Base-by-base conservation (phyloP, 37 sponge, comb jelly and placozoan species). In the Lycopodina hypogea region DNA sequence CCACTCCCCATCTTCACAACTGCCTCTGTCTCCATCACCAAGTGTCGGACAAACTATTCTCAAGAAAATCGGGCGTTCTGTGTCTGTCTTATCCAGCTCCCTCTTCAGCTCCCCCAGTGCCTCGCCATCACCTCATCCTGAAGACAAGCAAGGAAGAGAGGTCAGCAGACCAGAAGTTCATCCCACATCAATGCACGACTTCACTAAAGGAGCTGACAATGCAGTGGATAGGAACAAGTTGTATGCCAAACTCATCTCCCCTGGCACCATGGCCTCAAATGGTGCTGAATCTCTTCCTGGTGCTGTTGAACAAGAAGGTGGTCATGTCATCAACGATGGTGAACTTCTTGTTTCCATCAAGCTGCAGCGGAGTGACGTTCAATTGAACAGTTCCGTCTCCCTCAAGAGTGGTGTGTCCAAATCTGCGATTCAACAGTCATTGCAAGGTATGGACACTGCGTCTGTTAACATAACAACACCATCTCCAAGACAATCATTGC, bases 21-120 rank as follows among this genome's bases (percentile, higher is more conserved):
- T 18, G 23, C 70, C 4, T 4, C 33, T 42, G 12, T 22, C 45
- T 42, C 29, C 42, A 35, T 40, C 60, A 0, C 80, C 62, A 62
- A 64, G 64, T 9, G 65, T 42, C 1, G 50, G 45, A 24, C 34
- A 77, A 37, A 7, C 32, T 9, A 42, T 64, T 2, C 41, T 42
- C 21, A n/a, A 8, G 29, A 61, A 39, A 19, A 64, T 77, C 45
- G 23, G 29, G 40, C 28, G 65, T 9, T 62, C 77, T 4, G 63
- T 42, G 0, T 77, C 77, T 1, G 40, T 57, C 2, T 3, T 57
- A 19, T 75, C 76, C 36, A 40, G 42, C 0, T 77, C 77, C 0
- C 65, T 77, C 48, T 77, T 77, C 65, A 77, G 65, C 48, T n/a
- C 77, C 41, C 48, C 77, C 40, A 4, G 29, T 42, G 63, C 65